Evolutionary conservation across 1,140 invertebrate genomes (phyloP).

Genomic region (Ostrea denselamellosa): DNA sequence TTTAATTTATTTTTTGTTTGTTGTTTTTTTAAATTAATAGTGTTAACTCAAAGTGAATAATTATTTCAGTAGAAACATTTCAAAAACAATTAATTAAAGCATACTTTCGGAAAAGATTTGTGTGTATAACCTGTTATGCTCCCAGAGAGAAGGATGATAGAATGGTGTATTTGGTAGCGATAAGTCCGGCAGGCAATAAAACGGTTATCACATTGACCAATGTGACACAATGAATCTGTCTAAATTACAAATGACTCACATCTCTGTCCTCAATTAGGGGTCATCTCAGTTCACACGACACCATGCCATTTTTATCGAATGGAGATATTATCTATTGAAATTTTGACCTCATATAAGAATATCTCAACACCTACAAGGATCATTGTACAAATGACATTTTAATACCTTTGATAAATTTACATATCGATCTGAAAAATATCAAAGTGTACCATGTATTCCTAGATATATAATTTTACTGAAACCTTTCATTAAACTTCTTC

Average conservation of each 20-base stretch:
- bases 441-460: background rate
- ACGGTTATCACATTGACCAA: background rate
- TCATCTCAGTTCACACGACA: constrained; percentile 31
- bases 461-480: constrained; percentile 37
- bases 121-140: background rate
- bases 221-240: background rate
- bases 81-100: too few relatives aligned
- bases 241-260: background rate
- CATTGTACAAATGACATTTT: constrained; percentile 2
- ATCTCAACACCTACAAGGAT: background rate
- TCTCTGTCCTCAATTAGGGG: background rate
- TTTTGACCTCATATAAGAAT: background rate
- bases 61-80: too few relatives aligned
- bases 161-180: background rate
- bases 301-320: background rate
- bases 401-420: background rate
- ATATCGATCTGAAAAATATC: background rate
- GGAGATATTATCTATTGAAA: background rate
- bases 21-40: too few relatives aligned
- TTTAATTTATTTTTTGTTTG: too few relatives aligned
- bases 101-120: background rate
- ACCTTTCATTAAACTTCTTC: background rate
- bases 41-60: too few relatives aligned
- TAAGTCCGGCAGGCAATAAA: background rate
- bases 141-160: background rate